A percentile compares a stretch with the other conserved stretches of the same genome.
phyloP scores from a whole-genome alignment of 2,113 vertebrate genomes.

The Australoheros scitulus region DNA sequence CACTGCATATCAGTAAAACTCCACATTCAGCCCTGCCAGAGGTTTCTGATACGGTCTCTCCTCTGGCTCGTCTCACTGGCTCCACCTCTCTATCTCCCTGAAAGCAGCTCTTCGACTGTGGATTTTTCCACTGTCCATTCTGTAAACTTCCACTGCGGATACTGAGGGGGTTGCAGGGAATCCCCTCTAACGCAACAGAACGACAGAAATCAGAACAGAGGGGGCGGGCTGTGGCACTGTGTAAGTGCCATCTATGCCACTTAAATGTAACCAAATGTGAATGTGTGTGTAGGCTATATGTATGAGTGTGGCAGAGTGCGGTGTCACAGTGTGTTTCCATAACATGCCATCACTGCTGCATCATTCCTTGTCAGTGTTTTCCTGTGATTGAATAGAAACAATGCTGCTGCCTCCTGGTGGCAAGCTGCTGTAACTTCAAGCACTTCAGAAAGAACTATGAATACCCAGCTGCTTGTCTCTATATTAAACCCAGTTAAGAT shows the following conservation, averaged over 20 bases:
- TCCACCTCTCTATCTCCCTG: conserved; percentile 19
- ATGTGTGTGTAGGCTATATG: background rate
- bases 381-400: background rate
- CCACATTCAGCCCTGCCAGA: background rate
- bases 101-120: conserved; percentile 45
- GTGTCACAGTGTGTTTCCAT: conserved; percentile 2
- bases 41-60: background rate
- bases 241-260: background rate
- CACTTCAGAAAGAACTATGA: background rate
- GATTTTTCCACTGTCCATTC: conserved; percentile 73
- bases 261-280: background rate
- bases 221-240: background rate
- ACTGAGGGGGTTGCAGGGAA: conserved; percentile 5
- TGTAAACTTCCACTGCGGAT: conserved; percentile 74
- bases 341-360: conserved; percentile 30
- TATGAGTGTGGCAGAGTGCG: background rate
- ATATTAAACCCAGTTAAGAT: background rate
- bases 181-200: conserved; percentile 41
- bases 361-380: conserved; percentile 39
- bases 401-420: conserved; percentile 47
- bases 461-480: conserved; percentile 2
- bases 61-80: background rate
- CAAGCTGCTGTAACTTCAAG: background rate
- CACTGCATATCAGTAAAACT: background rate
- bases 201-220: background rate